Conservation (phyloP, 2,797 vertebrate genomes). For the Natrix natrix region DNA sequence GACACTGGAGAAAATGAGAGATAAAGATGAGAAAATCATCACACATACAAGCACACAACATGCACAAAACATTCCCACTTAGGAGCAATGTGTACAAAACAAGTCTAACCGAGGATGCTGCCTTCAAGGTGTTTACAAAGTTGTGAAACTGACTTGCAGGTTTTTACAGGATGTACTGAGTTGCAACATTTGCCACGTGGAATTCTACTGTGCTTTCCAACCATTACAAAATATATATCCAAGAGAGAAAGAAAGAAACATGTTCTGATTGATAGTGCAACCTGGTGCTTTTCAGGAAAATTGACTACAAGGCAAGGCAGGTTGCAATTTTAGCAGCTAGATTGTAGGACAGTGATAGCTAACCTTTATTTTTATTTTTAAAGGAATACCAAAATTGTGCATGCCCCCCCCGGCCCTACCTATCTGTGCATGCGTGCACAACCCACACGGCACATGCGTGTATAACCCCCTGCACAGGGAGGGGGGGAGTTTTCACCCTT, state of each 20-base stretch:
- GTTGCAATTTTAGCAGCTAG: background rate
- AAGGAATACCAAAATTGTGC: too few species aligned
- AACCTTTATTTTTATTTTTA: too few species aligned
- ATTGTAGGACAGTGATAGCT: background rate
- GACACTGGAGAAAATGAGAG: slow-evolving; percentile 63
- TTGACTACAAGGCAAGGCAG: background rate
- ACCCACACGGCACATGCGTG: too few species aligned
- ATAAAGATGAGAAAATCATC: background rate
- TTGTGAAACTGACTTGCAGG: background rate
- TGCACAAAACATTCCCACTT: background rate
- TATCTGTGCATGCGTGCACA: too few species aligned
- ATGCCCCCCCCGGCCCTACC: too few species aligned
- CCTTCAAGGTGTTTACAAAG: background rate
- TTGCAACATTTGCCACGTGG: background rate
- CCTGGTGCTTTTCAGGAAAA: background rate
- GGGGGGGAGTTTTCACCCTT: too few species aligned
- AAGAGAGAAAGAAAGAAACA: background rate
- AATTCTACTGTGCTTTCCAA: background rate
- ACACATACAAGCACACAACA: accelerated
- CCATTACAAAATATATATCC: background rate
- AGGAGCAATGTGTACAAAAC: background rate
- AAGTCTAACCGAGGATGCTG: background rate
- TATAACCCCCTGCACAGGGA: too few species aligned
- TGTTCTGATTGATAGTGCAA: background rate
- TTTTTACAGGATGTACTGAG: background rate